A percentile compares a stretch with the other conserved stretches of the same genome.
Evolutionary conservation across 2,888 invertebrate genomes (phyloP).

Genomic region (Eilema depressum): DNA sequence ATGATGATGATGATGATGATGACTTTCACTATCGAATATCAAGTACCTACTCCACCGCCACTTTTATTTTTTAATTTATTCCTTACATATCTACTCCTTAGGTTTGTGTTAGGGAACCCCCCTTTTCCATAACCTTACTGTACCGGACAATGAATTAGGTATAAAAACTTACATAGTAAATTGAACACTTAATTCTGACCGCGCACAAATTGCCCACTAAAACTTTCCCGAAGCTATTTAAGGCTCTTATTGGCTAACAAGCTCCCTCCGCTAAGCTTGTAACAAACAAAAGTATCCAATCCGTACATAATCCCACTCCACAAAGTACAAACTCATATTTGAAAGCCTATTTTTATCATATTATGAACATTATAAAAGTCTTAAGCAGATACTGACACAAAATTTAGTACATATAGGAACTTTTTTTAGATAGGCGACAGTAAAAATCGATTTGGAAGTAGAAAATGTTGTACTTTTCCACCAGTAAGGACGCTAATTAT

Average conservation of each 20-base stretch:
- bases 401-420: background rate
- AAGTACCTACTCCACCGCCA: too few relatives aligned
- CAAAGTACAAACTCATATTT: conserved; percentile 39
- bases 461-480: background rate
- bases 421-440: background rate
- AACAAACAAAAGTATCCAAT: conserved; percentile 34
- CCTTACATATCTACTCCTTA: too few relatives aligned
- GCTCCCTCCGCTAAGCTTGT: conserved; percentile 22
- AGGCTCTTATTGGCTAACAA: conserved; percentile 44
- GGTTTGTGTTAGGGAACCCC: too few relatives aligned
- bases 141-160: too few relatives aligned
- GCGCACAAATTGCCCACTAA: conserved; percentile 26
- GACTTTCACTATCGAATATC: too few relatives aligned
- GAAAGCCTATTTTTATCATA: conserved; percentile 44
- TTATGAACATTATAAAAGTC: conserved; percentile 27
- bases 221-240: conserved; percentile 24
- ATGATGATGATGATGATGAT: too few relatives aligned
- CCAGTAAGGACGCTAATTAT: background rate
- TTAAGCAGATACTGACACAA: conserved; percentile 10
- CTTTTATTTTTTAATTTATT: too few relatives aligned
- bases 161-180: background rate
- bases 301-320: conserved; percentile 35
- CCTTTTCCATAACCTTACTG: too few relatives aligned
- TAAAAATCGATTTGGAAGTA: background rate
- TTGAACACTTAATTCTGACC: conserved; percentile 6